Evolutionary conservation across 2,797 vertebrate genomes (phyloP).

Genomic region (Galago senegalensis): DNA sequence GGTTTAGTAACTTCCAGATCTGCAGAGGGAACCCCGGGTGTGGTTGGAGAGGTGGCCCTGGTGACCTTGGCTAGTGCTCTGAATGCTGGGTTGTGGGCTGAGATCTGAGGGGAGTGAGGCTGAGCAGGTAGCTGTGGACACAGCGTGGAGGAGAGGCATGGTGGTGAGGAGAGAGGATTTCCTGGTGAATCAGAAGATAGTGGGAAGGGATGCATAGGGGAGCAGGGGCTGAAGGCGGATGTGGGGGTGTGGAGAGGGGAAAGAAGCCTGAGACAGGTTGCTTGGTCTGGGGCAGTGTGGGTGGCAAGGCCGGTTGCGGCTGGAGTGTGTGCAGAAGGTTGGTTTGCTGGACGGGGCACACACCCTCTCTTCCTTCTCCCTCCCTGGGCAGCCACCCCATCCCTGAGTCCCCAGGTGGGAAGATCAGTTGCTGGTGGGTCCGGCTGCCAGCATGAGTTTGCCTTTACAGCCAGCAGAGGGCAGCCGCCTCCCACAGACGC

Average conservation of each 20-base stretch:
- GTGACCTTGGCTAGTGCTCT: background rate
- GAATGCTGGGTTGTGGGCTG: background rate
- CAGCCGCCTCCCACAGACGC: constrained; percentile 39
- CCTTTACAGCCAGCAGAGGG: constrained; percentile 69
- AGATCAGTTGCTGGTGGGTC: background rate
- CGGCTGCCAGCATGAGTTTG: background rate
- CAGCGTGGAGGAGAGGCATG: background rate
- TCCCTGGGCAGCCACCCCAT: too few relatives aligned
- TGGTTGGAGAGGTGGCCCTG: background rate
- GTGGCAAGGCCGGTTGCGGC: background rate
- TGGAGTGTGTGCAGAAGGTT: background rate
- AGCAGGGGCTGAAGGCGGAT: background rate
- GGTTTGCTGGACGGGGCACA: background rate
- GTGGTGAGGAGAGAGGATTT: background rate
- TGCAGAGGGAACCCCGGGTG: background rate
- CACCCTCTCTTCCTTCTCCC: too few relatives aligned
- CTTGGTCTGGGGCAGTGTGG: background rate
- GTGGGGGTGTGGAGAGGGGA: background rate
- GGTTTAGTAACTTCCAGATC: background rate
- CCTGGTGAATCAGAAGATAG: background rate
- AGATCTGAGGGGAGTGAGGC: background rate
- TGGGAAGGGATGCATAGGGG: background rate
- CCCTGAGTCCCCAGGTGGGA: background rate
- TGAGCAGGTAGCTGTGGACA: background rate
- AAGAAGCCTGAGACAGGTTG: background rate